Base-by-base conservation (phyloP, 2,888 invertebrate genomes). In the Tetanocera ferruginea region DNA sequence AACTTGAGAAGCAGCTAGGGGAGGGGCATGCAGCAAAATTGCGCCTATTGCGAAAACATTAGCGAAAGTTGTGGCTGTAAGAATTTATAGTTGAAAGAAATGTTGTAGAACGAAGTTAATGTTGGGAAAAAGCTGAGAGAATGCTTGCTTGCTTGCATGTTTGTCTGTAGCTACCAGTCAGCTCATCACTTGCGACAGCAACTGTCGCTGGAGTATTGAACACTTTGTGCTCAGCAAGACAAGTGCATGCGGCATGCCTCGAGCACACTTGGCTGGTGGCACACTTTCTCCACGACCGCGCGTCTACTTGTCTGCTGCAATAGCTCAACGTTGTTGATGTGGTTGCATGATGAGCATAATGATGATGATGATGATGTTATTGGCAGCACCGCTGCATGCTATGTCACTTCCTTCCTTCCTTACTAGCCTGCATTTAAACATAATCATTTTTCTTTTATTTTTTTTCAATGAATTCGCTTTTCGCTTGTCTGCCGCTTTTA, bases 31-130 rank as follows among this genome's bases (percentile, higher is more conserved):
- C 28, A 19, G 23, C 19, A 25, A 71, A 71, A 71, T 71, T 71
- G 55, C 55, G 70, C 70, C 70, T 52, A 71, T 71, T 71, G 70
- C 70, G n/a, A 34, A 67, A 71, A 71, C 31, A 55, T 52, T 28
- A 52, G 31, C 55, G 31, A 71, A 71, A 52, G 52, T 55, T 71
- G 70, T 55, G 19, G n/a, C 52, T 31, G 25, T 28, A 52, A 70
- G 28, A 34, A 66, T 5, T 19, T 43, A n/a, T 37, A 8, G 37
- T 19, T 5, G 37, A n/a, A 37, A 19, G 11, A 37, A 37, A 8
- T n/a, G 37, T 37, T 3, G 9, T 14, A 67, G 43, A 23, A 67
- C 0, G 23, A 67, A 34, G 43, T 6, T 34, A 67, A 37, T 37
- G 19, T 19, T 3, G 3, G 43, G 37, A 34, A 67, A 67, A 37